These are phyloP conservation scores for Acanthosepion esculentum DNA, from an alignment of 2,888 invertebrate species.

Conservation along the genomic window DNA sequence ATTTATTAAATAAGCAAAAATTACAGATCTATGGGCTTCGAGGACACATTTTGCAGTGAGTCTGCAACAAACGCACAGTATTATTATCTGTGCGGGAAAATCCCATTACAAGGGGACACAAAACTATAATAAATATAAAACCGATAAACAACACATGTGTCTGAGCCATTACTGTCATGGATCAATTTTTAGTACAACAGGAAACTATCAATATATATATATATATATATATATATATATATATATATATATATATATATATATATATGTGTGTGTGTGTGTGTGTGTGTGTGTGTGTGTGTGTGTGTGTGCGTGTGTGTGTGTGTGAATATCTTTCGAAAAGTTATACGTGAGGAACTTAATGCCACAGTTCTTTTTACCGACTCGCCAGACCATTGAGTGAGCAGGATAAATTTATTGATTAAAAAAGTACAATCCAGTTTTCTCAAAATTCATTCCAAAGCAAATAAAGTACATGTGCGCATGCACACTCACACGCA, in stretches of 20 bases:
- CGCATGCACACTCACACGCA: not conserved
- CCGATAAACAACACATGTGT: not conserved
- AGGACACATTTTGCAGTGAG: conserved; percentile 11
- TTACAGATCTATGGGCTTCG: not conserved
- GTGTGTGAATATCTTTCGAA: not conserved
- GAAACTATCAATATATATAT: too few relatives aligned
- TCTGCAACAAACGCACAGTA: not conserved
- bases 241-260: too few relatives aligned
- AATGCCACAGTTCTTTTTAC: not conserved
- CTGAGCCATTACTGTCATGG: not conserved
- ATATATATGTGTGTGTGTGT: too few relatives aligned
- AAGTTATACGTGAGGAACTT: not conserved
- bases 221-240: too few relatives aligned
- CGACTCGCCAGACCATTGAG: not conserved
- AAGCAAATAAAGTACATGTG: not conserved
- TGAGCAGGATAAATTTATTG: not conserved
- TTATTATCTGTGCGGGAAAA: not conserved
- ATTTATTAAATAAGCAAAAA: not conserved
- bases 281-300: not conserved
- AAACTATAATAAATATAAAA: not conserved
- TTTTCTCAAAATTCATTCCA: conserved; percentile 3
- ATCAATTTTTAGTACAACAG: not conserved
- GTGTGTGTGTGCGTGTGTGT: not conserved
- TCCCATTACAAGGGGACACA: not conserved
- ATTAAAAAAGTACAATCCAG: conserved; percentile 25